Evolutionary conservation across 2,797 vertebrate species (phyloP), one percentile per base, ranked within the genome.

Genomic region (Erithacus rubecula): DNA sequence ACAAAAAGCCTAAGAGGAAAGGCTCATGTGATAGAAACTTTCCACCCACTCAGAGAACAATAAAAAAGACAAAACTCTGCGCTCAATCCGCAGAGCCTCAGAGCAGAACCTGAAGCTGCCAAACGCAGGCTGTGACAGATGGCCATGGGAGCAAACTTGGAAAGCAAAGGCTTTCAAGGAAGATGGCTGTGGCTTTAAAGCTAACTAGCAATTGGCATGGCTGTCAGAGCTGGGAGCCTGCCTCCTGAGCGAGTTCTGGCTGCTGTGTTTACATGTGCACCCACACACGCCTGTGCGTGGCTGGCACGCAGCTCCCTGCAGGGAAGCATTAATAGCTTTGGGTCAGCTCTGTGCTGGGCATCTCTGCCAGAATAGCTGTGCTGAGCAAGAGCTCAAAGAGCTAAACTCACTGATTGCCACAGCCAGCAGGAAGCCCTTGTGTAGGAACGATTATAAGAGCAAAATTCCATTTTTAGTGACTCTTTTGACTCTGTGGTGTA

Each of bases 101-200:
- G 86, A 89, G 90, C 92, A 90, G 78, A 94, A 87, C 69, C 79
- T 34, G 68, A 58, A 78, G 87, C 92, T 95, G 93, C 95, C 95
- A 95, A 96, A 80, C 0, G 0, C 87, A 47, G 41, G 82, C 90
- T 93, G 51, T 95, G 92, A 96, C 95, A 96, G 96, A 95, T 95
- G 96, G 96, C 82, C 87, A 92, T 10, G 53, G 89, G 81, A 94
- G 69, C 78, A 83, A 83, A 93, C 89, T 95, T 94, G 93, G 95
- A 96, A 95, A 94, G 87, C 87, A 78, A 85, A 87, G 75, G 87
- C 89, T 96, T 95, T 91, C 91, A 95, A 94, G 94, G 82, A 96
- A 95, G 92, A 89, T 36, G 62, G 72, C 75, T 52, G 89, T 30
- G 43, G 90, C 89, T 94, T 89, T 91, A 89, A 93, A 96, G 81